Evolutionary conservation across 2,888 invertebrate genomes (phyloP).

Genomic region (Acanthosoma haemorrhoidale): DNA sequence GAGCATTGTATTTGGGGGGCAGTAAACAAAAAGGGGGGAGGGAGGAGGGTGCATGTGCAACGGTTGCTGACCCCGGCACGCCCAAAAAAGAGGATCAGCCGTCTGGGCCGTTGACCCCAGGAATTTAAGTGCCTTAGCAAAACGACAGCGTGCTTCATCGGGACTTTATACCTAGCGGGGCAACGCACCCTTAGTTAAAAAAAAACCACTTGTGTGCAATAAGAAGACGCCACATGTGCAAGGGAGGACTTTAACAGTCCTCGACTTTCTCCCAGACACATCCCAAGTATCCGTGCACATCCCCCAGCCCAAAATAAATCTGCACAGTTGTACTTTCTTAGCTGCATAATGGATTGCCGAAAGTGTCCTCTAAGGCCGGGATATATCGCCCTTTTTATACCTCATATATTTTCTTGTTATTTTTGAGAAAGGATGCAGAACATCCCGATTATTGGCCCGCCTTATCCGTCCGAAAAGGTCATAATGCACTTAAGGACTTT

Average conservation of each 20-base stretch:
- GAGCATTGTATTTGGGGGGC: constrained; percentile 11
- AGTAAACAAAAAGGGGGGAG: too few species aligned
- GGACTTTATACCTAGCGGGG: constrained; percentile 3
- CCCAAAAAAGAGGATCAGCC: constrained; percentile 11
- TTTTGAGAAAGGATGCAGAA: not conserved
- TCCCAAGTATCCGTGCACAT: not conserved
- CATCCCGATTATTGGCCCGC: too few species aligned
- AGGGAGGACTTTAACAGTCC: not conserved
- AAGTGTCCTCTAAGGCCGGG: not conserved
- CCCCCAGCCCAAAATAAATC: not conserved
- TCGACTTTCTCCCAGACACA: constrained; percentile 7
- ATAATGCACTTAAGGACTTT: too few species aligned
- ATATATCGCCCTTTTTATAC: not conserved
- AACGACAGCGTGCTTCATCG: constrained; percentile 11
- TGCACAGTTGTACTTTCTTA: not conserved
- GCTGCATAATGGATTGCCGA: not conserved
- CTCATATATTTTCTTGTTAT: not conserved
- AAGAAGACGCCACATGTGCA: too few species aligned
- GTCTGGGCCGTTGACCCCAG: constrained; percentile 22
- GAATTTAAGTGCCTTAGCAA: constrained; percentile 21
- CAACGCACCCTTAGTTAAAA: not conserved
- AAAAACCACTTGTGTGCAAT: too few species aligned
- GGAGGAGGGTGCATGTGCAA: constrained; percentile 25
- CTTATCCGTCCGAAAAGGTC: too few species aligned
- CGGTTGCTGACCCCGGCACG: not conserved